Base-by-base conservation (phyloP, 2,888 invertebrate species). In the Clanis bilineata region DNA sequence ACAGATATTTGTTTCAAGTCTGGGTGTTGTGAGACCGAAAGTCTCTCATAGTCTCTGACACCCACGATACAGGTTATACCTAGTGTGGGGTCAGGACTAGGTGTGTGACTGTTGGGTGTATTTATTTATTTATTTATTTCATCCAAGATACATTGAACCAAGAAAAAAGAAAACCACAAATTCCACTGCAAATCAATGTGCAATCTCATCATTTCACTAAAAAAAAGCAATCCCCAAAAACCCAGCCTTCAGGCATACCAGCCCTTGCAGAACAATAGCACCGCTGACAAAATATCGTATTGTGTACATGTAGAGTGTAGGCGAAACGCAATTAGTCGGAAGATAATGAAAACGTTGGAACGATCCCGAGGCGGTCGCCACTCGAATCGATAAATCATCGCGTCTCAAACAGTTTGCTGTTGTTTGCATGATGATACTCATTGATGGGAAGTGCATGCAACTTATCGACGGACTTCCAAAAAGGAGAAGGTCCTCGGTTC, bases 331-430 rank as follows among this genome's bases (percentile, higher is more conserved):
- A 85, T 86, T 85, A 86, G 83, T 74, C 70, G 72, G 78, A 76
- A 77, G 72, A 81, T 86, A 84, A 88, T 86, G 84, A 85, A 84
- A 83, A 79, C 79, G 75, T 71, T 74, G 72, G 74, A 83, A 80
- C 82, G 80, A 75, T 78, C 82, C 80, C 82, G 66, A 54, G 73
- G 77, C 77, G 81, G 78, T 73, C 77, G 80, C 73, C 76, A 71
- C 72, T 73, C 73, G 80, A 87, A 86, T 88, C 90, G 87, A 90
- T 90, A 86, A 88, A 90, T 90, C 90, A 90, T 87, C 83, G 80
- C 79, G 76, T 83, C 82, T 86, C 86, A 83, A 86, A 85, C 81
- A 76, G 77, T 73, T 73, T 68, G 75, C 76, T 69, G 77, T 75
- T 80, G 73, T 73, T 71, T 71, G 67, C 65, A 55, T 56, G 25